phyloP scores from a whole-genome alignment of 37 sponge, comb jelly and placozoan genomes.

The Bolinopsis microptera region DNA sequence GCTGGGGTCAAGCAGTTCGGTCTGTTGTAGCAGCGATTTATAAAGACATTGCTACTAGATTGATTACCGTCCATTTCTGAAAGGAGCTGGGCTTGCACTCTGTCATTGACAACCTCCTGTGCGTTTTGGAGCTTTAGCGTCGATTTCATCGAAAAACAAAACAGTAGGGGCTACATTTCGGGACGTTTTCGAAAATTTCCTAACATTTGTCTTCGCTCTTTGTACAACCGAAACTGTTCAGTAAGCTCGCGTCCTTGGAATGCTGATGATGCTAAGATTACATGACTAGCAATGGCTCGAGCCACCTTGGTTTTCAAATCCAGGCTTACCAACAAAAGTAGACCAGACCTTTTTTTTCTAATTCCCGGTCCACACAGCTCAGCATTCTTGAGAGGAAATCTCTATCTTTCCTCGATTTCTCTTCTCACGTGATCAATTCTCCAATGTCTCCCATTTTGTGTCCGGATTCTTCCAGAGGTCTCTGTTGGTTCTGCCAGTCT shows the following conservation, averaged over 20 bases:
- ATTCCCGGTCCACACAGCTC: not conserved
- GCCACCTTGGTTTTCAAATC: slow-evolving; percentile 55
- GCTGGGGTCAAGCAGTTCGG: slow-evolving; percentile 17
- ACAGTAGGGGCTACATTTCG: slow-evolving; percentile 30
- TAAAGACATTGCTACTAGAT: not conserved
- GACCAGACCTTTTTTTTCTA: slow-evolving; percentile 22
- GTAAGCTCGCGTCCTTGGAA: slow-evolving; percentile 41
- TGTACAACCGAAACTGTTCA: slow-evolving; percentile 55
- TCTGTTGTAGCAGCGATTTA: slow-evolving; percentile 36
- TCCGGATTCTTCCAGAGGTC: not conserved
- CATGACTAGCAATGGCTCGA: slow-evolving; percentile 42
- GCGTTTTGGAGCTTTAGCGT: slow-evolving; percentile 22
- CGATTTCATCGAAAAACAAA: slow-evolving; percentile 65
- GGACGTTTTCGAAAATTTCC: slow-evolving; percentile 34
- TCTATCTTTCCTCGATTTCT: slow-evolving; percentile 32
- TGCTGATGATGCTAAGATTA: not conserved
- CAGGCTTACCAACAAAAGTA: slow-evolving; percentile 46
- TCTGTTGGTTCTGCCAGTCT: not conserved
- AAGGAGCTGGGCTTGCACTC: slow-evolving; percentile 42
- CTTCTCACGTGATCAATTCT: slow-evolving; percentile 42
- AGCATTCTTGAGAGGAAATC: not conserved
- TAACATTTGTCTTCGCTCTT: slow-evolving; percentile 53
- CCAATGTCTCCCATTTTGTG: slow-evolving; percentile 38
- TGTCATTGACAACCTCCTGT: slow-evolving; percentile 34
- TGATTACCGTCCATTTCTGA: slow-evolving; percentile 14